Evolutionary conservation across 2,888 invertebrate genomes (phyloP).

Genomic region (Drosophila falleni): DNA sequence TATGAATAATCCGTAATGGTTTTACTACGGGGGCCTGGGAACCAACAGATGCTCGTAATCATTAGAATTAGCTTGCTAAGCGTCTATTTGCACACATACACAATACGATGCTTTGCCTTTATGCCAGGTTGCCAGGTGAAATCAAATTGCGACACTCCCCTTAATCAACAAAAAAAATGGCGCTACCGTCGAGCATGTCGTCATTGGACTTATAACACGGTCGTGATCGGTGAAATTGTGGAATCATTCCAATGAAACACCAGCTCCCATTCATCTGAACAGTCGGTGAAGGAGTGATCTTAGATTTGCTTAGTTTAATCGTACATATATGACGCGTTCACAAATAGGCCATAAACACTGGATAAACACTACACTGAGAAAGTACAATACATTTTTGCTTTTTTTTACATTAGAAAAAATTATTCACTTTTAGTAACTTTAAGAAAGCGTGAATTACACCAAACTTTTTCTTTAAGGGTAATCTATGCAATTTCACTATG

Average conservation of each 20-base stretch:
- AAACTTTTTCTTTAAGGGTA: no score
- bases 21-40: conserved; percentile 46
- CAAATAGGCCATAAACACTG: conserved; percentile 12
- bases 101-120: neutral
- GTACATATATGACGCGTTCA: conserved; percentile 8
- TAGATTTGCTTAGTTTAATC: conserved; percentile 24
- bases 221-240: conserved; percentile 33
- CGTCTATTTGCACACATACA: conserved; percentile 32
- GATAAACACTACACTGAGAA: conserved; percentile 35
- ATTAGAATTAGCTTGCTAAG: conserved; percentile 31
- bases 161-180: conserved; percentile 23
- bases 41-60: conserved; percentile 29
- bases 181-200: conserved; percentile 21
- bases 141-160: conserved; percentile 31
- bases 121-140: conserved; percentile 30
- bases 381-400: no score
- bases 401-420: no score
- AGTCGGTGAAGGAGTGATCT: conserved; percentile 48
- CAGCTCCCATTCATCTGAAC: conserved; percentile 27
- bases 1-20: conserved; percentile 43
- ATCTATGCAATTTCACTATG: no score
- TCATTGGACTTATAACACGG: conserved; percentile 38
- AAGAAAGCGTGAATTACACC: no score
- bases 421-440: no score
- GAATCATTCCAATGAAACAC: conserved; percentile 1